Conservation (phyloP, 2,888 invertebrate genomes). For the Pammene fasciana region DNA sequence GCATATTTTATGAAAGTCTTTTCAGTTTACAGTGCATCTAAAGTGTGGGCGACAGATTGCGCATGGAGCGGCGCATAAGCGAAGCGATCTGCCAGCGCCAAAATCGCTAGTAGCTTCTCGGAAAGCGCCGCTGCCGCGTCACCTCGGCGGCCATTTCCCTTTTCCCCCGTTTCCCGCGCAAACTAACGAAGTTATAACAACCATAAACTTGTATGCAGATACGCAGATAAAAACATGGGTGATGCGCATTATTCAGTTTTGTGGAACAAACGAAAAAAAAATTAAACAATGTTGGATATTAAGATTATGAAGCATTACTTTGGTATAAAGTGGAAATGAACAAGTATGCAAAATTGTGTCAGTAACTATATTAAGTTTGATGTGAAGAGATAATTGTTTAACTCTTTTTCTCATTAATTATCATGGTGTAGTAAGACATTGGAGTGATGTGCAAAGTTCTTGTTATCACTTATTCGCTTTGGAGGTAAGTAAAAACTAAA, state of each 20-base stretch:
- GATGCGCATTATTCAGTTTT: neutral
- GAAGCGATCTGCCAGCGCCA: conserved; percentile 54
- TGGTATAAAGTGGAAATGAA: conserved; percentile 7
- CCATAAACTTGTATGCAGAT: conserved; percentile 41
- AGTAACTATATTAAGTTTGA: conserved; percentile 17
- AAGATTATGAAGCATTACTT: neutral
- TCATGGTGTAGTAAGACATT: conserved; percentile 23
- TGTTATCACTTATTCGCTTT: conserved; percentile 5
- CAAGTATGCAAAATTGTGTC: neutral
- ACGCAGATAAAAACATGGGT: conserved; percentile 13
- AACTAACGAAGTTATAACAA: conserved; percentile 58
- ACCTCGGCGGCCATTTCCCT: conserved; percentile 49
- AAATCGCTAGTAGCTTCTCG: conserved; percentile 64
- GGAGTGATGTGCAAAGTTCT: conserved; percentile 36
- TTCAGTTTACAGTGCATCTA: conserved; percentile 31
- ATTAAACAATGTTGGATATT: conserved; percentile 1
- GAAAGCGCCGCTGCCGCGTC: conserved; percentile 62
- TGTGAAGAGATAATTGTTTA: conserved; percentile 13
- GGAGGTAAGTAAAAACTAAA: conserved; percentile 22
- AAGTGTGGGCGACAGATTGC: conserved; percentile 52
- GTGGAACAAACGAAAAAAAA: neutral
- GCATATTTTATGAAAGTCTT: conserved; percentile 27
- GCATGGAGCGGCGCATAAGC: conserved; percentile 72
- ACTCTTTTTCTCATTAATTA: neutral
- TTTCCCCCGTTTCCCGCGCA: conserved; percentile 64